These are phyloP conservation scores for Polydrusus tereticollis DNA, from an alignment of 2,888 invertebrate genomes.

Conservation along the genomic window DNA sequence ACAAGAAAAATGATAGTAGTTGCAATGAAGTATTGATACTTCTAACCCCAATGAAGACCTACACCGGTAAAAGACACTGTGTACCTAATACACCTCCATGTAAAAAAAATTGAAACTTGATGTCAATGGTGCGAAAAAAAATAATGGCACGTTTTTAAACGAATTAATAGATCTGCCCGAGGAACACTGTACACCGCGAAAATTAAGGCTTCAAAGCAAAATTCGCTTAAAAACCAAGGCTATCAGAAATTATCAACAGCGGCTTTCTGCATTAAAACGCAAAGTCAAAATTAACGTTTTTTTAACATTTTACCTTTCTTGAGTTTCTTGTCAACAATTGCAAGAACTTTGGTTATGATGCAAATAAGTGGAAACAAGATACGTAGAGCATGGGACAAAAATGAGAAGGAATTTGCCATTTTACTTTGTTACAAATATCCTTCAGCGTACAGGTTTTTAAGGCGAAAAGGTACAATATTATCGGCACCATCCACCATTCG, in stretches of 20 bases:
- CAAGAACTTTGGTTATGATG: slow-evolving; percentile 14
- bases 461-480: slow-evolving; percentile 6
- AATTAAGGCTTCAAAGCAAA: not conserved
- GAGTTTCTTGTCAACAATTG: not conserved
- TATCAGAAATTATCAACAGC: not conserved
- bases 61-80: too few species aligned
- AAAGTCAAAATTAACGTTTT: not conserved
- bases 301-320: not conserved
- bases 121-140: not conserved
- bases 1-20: too few species aligned
- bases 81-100: too few species aligned
- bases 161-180: not conserved
- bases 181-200: not conserved
- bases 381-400: not conserved
- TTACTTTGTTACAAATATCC: slow-evolving; percentile 23
- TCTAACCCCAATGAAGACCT: too few species aligned
- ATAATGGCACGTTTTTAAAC: not conserved
- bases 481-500: not conserved
- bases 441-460: slow-evolving; percentile 4
- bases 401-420: slow-evolving; percentile 11
- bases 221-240: not conserved
- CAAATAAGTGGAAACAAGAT: slow-evolving; percentile 6
- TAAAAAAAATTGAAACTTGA: too few species aligned
- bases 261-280: not conserved
- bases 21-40: too few species aligned